Percentiles rank a stretch among this genome's conserved stretches.
These are phyloP conservation scores for Solenopsis invicta DNA, from an alignment of 1,140 invertebrate species.

Conservation along the genomic window DNA sequence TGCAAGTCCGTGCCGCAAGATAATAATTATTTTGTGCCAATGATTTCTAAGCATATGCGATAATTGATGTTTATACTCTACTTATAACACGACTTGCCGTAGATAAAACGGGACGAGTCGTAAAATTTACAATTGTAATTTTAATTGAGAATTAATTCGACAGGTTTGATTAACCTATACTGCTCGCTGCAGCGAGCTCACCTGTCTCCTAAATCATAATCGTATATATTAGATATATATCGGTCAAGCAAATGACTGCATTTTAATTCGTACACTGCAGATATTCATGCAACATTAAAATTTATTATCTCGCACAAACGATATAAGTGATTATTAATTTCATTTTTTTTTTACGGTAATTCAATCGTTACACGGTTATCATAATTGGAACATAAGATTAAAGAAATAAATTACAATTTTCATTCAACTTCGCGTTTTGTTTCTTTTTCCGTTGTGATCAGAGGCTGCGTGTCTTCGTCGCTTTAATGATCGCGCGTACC, in stretches of 20 bases:
- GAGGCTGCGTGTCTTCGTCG: not conserved
- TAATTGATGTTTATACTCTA: slow-evolving; percentile 73
- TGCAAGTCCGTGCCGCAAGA: slow-evolving; percentile 34
- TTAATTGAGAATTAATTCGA: slow-evolving; percentile 38
- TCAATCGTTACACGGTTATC: not conserved
- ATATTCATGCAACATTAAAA: not conserved
- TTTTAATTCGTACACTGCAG: not conserved
- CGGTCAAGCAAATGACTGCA: not conserved
- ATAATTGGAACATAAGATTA: not conserved
- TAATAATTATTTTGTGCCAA: slow-evolving; percentile 70
- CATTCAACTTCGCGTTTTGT: not conserved
- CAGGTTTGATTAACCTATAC: slow-evolving; percentile 52
- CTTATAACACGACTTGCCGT: slow-evolving; percentile 64
- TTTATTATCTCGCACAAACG: not conserved
- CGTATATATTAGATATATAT: not conserved
- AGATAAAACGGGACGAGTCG: slow-evolving; percentile 39
- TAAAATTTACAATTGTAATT: slow-evolving; percentile 70
- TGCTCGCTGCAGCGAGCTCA: not conserved
- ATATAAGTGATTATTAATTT: not conserved
- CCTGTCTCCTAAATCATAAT: not conserved
- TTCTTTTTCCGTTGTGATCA: not conserved
- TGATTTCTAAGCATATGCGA: slow-evolving; percentile 73
- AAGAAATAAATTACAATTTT: not conserved
- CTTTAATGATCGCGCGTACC: not conserved
- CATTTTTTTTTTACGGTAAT: not conserved